These are phyloP conservation scores for Calephelis nemesis DNA, from an alignment of 1,140 invertebrate species.

Conservation along the genomic window DNA sequence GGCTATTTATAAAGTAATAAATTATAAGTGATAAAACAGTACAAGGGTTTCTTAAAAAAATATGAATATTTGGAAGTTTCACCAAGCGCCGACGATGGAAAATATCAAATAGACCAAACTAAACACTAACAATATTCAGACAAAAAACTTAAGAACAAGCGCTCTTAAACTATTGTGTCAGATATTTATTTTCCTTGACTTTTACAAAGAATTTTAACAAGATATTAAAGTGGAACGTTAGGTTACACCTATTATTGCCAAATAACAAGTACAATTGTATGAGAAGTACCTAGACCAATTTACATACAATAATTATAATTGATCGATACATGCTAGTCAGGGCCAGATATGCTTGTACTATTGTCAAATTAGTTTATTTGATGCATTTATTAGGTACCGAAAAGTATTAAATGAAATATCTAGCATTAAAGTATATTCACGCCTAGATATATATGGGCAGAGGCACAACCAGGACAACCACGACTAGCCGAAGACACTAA, in stretches of 20 bases:
- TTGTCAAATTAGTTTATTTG: not conserved
- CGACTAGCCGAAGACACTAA: no score
- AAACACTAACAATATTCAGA: not conserved
- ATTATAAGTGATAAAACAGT: no score
- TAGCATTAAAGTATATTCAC: no score
- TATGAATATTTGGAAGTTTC: no score
- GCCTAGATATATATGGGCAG: no score
- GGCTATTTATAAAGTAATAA: no score
- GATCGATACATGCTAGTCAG: conserved; percentile 23
- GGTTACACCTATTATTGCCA: conserved; percentile 34
- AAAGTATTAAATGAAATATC: not conserved
- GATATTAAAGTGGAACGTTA: conserved; percentile 28
- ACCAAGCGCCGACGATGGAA: no score
- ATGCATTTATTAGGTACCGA: not conserved
- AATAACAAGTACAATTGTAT: conserved; percentile 26
- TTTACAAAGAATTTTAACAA: conserved; percentile 28
- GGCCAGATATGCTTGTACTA: not conserved
- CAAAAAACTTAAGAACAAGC: not conserved
- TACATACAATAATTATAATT: conserved; percentile 25
- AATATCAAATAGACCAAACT: no score
- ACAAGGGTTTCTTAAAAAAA: no score
- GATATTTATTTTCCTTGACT: conserved; percentile 38
- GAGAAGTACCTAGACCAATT: conserved; percentile 27
- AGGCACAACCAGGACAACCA: no score
- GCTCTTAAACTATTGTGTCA: conserved; percentile 21